Base-by-base conservation (phyloP, 2,888 invertebrate species). In the Lysandra bellargus region DNA sequence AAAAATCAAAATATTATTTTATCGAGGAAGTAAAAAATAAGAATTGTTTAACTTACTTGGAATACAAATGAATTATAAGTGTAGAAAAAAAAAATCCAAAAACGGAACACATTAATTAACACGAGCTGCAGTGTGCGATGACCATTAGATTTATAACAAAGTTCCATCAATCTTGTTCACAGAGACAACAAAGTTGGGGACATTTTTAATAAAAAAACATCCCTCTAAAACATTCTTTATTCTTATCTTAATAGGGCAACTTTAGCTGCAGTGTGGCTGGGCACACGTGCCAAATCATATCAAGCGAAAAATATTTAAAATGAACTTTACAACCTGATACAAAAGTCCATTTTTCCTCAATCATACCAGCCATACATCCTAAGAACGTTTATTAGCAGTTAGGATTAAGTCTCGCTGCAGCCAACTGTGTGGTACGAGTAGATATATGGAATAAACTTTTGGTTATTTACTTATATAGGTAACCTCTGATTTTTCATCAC, bases 161-260 rank as follows among this genome's bases (percentile, higher is more conserved):
- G 60, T 64, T 49, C 78, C 80, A 82, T 82, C 81, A 82, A 82
- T 82, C 81, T 82, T 82, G 69, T 78, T 82, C 81, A 82, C 80
- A 80, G 72, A 74, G 81, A 81, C 79, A 81, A 33, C 81, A 80
- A 80, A 83, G 81, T 80, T 80, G 69, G 80, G 78, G 80, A 79
- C 80, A 73, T 79, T 82, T 83, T 80, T 81, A 81, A 80, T 69
- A 77, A 78, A 79, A 80, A 81, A 81, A 80, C 76, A 64, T 77
- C 78, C 64, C 23, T 49, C 44, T 40, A 74, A 74, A 78, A 79
- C 69, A 78, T 49, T 78, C 75, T 76, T 76, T 76, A 75, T 80
- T 69, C 79, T 78, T 79, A 80, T 80, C 78, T 80, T 78, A 78
- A 74, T 78, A 78, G 73, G 80, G 61, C 73, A 74, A 80, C 49